Evolutionary conservation across 2,113 vertebrate species (phyloP).

Genomic region (Hymenochirus boettgeri): DNA sequence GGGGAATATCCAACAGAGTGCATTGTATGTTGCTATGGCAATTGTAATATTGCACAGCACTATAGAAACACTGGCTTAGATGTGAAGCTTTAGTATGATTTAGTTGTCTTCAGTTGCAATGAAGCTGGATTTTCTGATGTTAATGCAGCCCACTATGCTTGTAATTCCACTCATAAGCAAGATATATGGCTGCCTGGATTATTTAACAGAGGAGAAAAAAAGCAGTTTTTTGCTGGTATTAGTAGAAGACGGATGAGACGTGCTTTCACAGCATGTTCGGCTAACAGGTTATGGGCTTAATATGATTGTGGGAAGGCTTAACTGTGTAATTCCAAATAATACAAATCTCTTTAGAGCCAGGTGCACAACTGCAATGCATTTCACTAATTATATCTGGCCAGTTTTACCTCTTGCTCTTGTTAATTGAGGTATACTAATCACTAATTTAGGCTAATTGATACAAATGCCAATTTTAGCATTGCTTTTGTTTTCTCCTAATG

Average conservation of each 20-base stretch:
- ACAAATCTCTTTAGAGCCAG: constrained; percentile 12
- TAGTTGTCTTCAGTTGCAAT: constrained; percentile 21
- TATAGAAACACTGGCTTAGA: constrained; percentile 7
- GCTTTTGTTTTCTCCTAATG: too few species aligned
- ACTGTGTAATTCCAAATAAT: constrained; percentile 14
- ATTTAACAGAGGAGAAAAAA: constrained; percentile 3
- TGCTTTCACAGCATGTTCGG: neutral
- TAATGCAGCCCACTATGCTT: constrained; percentile 6
- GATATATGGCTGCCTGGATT: neutral
- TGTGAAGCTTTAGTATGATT: constrained; percentile 11
- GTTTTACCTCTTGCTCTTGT: neutral
- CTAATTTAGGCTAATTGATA: constrained; percentile 17
- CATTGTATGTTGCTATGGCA: constrained; percentile 33
- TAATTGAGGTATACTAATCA: constrained; percentile 4
- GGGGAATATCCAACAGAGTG: constrained; percentile 34
- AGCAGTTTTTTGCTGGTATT: neutral
- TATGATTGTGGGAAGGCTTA: constrained; percentile 8
- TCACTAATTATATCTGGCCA: constrained; percentile 19
- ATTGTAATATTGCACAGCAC: constrained; percentile 28
- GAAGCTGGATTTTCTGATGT: constrained; percentile 12
- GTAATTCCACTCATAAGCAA: neutral
- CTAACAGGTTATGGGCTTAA: constrained; percentile 8
- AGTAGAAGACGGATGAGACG: neutral
- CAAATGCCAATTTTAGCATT: too few species aligned
- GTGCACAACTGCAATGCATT: neutral